phyloP scores from a whole-genome alignment of 2,113 vertebrate species.

The Kryptolebias marmoratus region DNA sequence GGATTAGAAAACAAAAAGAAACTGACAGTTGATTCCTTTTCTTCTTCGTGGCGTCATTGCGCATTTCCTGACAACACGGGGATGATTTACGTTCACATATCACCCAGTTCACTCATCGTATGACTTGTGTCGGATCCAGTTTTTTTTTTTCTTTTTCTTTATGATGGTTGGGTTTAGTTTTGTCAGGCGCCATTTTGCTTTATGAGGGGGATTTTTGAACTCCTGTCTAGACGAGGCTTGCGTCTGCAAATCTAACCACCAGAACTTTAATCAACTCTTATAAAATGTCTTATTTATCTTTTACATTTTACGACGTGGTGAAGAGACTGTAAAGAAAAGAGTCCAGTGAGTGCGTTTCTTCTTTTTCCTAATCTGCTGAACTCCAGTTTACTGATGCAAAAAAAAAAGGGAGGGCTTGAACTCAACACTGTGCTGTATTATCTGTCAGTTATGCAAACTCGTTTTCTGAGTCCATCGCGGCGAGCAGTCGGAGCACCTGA shows the following conservation, averaged over 20 bases:
- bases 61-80: slow-evolving; percentile 44
- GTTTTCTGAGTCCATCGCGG: slow-evolving; percentile 44
- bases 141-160: slow-evolving; percentile 7
- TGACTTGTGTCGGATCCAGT: slow-evolving; percentile 30
- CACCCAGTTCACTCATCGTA: slow-evolving; percentile 25
- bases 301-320: slow-evolving; percentile 34
- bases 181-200: slow-evolving; percentile 53
- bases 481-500: slow-evolving; percentile 5
- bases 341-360: slow-evolving; percentile 19
- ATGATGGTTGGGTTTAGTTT: slow-evolving; percentile 41
- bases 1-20: slow-evolving; percentile 23
- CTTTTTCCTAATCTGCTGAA: slow-evolving; percentile 27
- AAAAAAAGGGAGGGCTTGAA: background rate
- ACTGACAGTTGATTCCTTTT: slow-evolving; percentile 64
- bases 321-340: slow-evolving; percentile 4
- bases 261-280: slow-evolving; percentile 61
- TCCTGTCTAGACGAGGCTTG: slow-evolving; percentile 68
- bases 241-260: slow-evolving; percentile 57
- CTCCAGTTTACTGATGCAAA: slow-evolving; percentile 5
- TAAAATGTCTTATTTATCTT: slow-evolving; percentile 65
- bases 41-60: slow-evolving; percentile 43
- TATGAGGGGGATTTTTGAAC: slow-evolving; percentile 23
- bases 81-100: slow-evolving; percentile 12
- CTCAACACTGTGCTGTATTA: slow-evolving; percentile 16
- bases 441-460: slow-evolving; percentile 28